phyloP scores from a whole-genome alignment of 2,797 vertebrate genomes.

The Bucorvus abyssinicus region DNA sequence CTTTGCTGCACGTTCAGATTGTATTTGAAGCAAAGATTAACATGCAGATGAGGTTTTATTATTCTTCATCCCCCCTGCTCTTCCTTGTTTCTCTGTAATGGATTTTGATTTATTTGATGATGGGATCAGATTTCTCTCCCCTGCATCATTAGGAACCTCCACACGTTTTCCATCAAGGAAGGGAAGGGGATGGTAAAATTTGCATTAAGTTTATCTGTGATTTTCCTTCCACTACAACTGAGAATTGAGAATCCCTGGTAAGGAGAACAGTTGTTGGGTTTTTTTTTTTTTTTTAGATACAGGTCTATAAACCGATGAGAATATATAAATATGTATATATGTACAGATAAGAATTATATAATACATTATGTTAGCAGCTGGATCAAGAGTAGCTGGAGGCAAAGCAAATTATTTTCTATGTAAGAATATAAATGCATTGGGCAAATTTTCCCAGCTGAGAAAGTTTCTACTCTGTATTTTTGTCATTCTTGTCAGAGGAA shows the following conservation, averaged over 20 bases:
- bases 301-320: neutral
- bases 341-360: neutral
- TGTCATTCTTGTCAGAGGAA: neutral
- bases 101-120: slow-evolving; percentile 7
- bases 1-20: neutral
- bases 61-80: neutral
- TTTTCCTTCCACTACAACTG: neutral
- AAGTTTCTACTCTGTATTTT: neutral
- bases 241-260: neutral
- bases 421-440: neutral
- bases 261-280: neutral
- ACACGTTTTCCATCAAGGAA: neutral
- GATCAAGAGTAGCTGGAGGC: neutral
- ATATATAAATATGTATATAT: neutral
- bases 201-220: neutral
- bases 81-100: neutral
- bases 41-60: neutral
- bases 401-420: neutral
- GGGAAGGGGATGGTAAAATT: neutral
- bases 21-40: slow-evolving; percentile 3
- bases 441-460: neutral
- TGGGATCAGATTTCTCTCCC: neutral
- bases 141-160: neutral
- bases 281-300: neutral
- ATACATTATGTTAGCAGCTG: neutral